Evolutionary conservation across 2,797 vertebrate genomes (phyloP).

Genomic region (Chaetodon trifasciatus): DNA sequence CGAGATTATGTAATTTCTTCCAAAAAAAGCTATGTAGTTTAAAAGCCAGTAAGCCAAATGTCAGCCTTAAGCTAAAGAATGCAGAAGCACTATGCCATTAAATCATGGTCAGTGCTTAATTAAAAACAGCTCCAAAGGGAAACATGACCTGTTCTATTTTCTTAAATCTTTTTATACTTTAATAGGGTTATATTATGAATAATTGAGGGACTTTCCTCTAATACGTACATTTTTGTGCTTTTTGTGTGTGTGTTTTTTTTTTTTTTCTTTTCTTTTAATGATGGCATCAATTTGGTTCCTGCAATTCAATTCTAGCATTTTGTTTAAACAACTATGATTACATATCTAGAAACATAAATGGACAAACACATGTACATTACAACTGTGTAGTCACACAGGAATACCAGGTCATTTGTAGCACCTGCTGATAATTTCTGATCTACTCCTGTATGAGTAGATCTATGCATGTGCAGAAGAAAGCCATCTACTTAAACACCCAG

Average conservation of each 20-base stretch:
- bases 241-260: too few relatives aligned
- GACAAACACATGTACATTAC: background rate
- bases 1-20: background rate
- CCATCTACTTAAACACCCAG: background rate
- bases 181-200: constrained; percentile 53
- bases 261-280: background rate
- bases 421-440: constrained; percentile 17
- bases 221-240: background rate
- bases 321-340: background rate
- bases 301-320: background rate
- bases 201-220: constrained; percentile 21
- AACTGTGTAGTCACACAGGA: background rate
- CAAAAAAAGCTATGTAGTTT: background rate
- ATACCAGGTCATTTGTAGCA: background rate
- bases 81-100: constrained; percentile 22
- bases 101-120: constrained; percentile 55
- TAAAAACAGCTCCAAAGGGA: constrained; percentile 55
- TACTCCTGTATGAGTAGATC: background rate
- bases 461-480: constrained; percentile 14
- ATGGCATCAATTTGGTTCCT: background rate
- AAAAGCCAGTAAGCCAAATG: constrained; percentile 22
- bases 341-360: background rate
- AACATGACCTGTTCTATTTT: constrained; percentile 53
- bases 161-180: constrained; percentile 44
- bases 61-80: constrained; percentile 13